Conservation (phyloP, 2,113 vertebrate genomes). For the Sapayoa aenigma region DNA sequence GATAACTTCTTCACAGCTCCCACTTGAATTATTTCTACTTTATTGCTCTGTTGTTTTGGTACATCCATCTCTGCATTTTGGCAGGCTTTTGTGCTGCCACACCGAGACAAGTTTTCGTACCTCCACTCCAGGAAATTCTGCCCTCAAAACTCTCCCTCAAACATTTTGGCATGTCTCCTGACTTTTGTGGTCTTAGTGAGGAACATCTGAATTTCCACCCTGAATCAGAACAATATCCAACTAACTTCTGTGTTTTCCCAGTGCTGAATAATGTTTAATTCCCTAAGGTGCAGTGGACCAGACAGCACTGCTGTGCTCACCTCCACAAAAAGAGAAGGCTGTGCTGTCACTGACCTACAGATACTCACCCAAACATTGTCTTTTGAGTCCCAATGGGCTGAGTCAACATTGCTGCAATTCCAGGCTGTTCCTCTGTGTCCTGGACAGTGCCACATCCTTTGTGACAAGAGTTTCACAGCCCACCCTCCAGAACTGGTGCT, state of each 20-base stretch:
- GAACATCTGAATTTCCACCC: background rate
- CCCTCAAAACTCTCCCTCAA: background rate
- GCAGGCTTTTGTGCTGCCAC: background rate
- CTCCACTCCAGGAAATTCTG: background rate
- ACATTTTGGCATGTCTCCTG: background rate
- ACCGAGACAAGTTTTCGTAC: background rate
- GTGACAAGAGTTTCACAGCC: background rate
- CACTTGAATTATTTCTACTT: background rate
- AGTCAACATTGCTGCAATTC: fast-evolving
- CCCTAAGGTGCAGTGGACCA: background rate
- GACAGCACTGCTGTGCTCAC: background rate
- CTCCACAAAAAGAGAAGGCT: fast-evolving
- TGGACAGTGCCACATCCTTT: background rate
- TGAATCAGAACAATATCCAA: background rate
- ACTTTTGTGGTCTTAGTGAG: background rate
- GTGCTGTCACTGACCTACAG: background rate
- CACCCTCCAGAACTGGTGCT: background rate
- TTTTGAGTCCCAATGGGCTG: background rate
- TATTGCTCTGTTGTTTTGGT: background rate
- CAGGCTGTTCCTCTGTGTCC: background rate
- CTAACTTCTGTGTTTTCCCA: background rate
- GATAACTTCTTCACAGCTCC: background rate
- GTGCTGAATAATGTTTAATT: background rate
- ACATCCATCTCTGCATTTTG: background rate
- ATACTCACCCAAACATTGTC: background rate